phyloP scores from a whole-genome alignment of 2,888 invertebrate genomes.

The Seira musarum region DNA sequence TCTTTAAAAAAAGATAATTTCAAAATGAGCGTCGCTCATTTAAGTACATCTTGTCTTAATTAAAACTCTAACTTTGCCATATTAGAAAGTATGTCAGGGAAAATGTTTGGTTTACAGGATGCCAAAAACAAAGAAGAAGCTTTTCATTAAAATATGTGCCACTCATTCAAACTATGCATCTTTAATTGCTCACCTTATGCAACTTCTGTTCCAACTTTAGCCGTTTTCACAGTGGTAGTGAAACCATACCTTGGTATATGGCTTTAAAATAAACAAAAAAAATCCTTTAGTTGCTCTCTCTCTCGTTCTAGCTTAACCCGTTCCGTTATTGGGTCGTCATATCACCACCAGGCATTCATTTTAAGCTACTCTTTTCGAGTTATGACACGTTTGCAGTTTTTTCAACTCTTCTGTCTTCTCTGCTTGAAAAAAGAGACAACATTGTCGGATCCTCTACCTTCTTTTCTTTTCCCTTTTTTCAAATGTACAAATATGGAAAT shows the following conservation, averaged over 20 bases:
- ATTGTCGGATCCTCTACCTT: background rate
- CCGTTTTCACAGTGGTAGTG: no score
- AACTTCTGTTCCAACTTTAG: background rate
- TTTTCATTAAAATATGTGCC: conserved; percentile 3
- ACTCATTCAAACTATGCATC: background rate
- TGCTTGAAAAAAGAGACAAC: background rate
- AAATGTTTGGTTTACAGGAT: background rate
- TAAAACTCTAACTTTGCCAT: conserved; percentile 15
- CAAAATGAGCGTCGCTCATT: background rate
- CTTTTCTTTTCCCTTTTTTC: background rate
- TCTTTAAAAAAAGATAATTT: background rate
- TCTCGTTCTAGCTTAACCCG: background rate
- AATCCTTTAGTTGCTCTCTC: background rate
- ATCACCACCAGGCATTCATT: no score
- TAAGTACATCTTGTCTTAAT: background rate
- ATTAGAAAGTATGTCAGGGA: conserved; percentile 48
- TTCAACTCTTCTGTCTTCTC: background rate
- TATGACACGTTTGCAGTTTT: conserved; percentile 21
- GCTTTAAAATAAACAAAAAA: background rate
- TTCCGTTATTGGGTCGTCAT: background rate
- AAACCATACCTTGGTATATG: background rate
- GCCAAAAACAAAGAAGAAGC: background rate
- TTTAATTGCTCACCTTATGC: conserved; percentile 13
- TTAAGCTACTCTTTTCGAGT: background rate
- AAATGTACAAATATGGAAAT: conserved; percentile 17